Evolutionary conservation across 2,113 vertebrate species (phyloP).

Genomic region (Cephalopholis sonnerati): DNA sequence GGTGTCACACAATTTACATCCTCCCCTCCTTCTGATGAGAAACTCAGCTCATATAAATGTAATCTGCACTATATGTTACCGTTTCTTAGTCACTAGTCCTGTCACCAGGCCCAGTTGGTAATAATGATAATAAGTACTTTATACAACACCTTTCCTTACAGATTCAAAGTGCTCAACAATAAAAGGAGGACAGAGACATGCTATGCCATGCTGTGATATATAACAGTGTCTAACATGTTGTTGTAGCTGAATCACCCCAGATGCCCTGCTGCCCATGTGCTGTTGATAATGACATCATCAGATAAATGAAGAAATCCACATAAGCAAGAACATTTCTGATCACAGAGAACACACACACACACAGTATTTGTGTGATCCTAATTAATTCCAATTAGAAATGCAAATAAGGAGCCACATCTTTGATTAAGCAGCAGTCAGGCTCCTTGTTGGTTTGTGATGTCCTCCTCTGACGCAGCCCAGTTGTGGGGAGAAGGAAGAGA

Average conservation of each 20-base stretch:
- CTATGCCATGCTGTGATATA: no score
- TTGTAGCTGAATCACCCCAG: not conserved
- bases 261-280: not conserved
- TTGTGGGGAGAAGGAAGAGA: slow-evolving; percentile 34
- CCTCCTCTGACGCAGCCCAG: slow-evolving; percentile 78
- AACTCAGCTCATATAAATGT: no score
- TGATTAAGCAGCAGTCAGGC: slow-evolving; percentile 80
- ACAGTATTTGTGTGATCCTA: slow-evolving; percentile 65
- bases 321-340: not conserved
- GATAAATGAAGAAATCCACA: slow-evolving; percentile 39
- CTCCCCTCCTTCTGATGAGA: no score
- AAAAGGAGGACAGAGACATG: no score
- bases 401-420: slow-evolving; percentile 81
- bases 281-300: slow-evolving; percentile 42
- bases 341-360: slow-evolving; percentile 1
- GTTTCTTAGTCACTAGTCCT: no score
- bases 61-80: no score
- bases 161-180: no score
- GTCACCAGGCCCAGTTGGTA: no score
- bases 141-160: no score
- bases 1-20: no score
- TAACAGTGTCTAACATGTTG: no score
- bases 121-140: no score
- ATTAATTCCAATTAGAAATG: slow-evolving; percentile 85
- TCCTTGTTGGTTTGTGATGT: slow-evolving; percentile 84